Evolutionary conservation across 1,140 invertebrate species (phyloP), one percentile per base, ranked within the genome.

Genomic region (Drosophila equinoxialis): DNA sequence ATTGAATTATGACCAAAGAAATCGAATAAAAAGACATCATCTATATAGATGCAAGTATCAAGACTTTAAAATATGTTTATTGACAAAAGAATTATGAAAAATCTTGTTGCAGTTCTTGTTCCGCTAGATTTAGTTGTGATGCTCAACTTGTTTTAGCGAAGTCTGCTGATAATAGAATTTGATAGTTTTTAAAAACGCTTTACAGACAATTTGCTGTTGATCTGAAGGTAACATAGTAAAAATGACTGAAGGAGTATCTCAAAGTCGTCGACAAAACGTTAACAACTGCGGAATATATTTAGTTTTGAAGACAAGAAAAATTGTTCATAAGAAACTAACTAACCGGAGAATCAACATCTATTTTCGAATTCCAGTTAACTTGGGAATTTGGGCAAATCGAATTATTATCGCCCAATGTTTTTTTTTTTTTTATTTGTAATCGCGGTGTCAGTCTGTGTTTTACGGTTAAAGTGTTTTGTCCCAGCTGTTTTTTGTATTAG

Each of bases 361-460:
- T 39, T 13, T 11, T 13, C 23, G 8, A 51, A 51, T 51, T 17
- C 0, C 14, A 48, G 45, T 48, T 48, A 1, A 48, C 14, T 48
- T 5, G 10, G 45, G 3, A 48, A 8, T 45, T 20, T 17, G 10
- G 7, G 3, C 7, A 51, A 51, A 23, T 51, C 11, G 0, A 51
- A 51, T 51, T 51, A 39, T 39, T 13, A 39, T 39, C 10, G 8
- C 4, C 45, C 4, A 8, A 20, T 51, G 45, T 51, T 23, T 51
- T 51, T 20, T 17, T 20, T 17, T 17, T 1, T 17, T 0, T 48
- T 51, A 20, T 11, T 51, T 23, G 17, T 23, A 23, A 51, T 23
- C 45, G 20, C 17, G 14, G 45, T 51, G 45, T 51, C 17, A 51
- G 45, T 51, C n/a, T 23, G 45, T 51, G 45, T 23, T 51, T 11